Evolutionary conservation across 2,113 vertebrate species (phyloP).

Genomic region (Diphyllodes magnificus): DNA sequence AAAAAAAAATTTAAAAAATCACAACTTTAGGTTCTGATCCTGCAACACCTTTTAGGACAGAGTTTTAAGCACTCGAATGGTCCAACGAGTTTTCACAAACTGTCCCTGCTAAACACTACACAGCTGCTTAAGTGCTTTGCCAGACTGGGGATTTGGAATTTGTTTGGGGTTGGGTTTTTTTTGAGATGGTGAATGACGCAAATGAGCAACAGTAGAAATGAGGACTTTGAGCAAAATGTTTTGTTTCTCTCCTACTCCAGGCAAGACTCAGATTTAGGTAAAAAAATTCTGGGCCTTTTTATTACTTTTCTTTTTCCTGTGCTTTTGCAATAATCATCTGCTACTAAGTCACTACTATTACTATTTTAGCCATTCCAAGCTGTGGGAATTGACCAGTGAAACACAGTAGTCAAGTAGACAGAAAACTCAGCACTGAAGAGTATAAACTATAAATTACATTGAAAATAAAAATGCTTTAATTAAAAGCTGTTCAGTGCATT

Average conservation of each 20-base stretch:
- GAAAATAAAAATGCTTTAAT: conserved; percentile 49
- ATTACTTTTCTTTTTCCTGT: conserved; percentile 6
- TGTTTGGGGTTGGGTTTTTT: background rate
- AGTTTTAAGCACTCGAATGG: background rate
- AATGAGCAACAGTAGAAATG: background rate
- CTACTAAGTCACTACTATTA: background rate
- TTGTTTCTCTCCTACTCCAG: background rate
- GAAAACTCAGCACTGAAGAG: conserved; percentile 42
- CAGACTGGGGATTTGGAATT: background rate
- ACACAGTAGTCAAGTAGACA: conserved; percentile 47
- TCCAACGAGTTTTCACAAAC: background rate
- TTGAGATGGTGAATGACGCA: background rate
- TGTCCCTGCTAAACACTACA: background rate
- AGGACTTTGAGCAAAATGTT: background rate
- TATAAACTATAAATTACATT: background rate
- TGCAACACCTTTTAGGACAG: background rate
- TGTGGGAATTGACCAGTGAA: too few relatives aligned
- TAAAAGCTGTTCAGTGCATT: conserved; percentile 57
- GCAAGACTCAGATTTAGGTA: background rate
- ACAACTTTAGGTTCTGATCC: background rate
- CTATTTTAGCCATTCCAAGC: too few relatives aligned
- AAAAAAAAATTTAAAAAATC: background rate
- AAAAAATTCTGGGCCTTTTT: background rate
- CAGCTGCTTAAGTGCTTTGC: background rate
- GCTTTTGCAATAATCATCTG: conserved; percentile 26